Evolutionary conservation across 2,888 invertebrate species (phyloP), one percentile per base, ranked within the genome.

Genomic region (Zaprionus lineosus): DNA sequence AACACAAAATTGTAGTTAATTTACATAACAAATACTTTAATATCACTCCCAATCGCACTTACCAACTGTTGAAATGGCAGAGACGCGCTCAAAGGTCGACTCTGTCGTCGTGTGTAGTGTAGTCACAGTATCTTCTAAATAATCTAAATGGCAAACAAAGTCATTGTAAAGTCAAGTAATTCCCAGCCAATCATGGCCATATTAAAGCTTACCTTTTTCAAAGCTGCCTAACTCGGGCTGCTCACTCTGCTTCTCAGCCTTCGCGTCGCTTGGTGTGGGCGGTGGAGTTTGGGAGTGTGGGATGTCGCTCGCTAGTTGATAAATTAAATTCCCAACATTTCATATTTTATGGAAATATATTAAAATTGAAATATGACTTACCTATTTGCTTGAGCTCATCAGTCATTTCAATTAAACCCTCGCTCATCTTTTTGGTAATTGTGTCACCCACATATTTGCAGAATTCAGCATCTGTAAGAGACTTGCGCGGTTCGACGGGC

Each of bases 281-380:
- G 90, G 90, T 53, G 90, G 90, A 60, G 90, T 90, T 71, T 88
- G 89, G 39, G 89, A 89, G 57, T 87, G 61, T 37, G 88, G 88
- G 56, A 89, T 86, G 68, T 88, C 88, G 58, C 84, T 85, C 72
- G 79, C 85, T 84, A 12, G 21, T 7, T 12, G n/a, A 48, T 5
- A 15, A n/a, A 21, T 14, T 8, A 8, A 24, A 33, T 9, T 5
- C 7, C 1, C 1, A 9, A 18, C 0, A 31, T 29, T 1, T 12
- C 1, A 7, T 4, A 16, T 1, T 6, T 11, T 7, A 8, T n/a
- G 1, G 12, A 2, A 15, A 15, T 7, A 3, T 2, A 7, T 3
- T 0, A 28, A 44, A 28, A 14, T n/a, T 14, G n/a, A n/a, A n/a
- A n/a, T n/a, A n/a, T n/a, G n/a, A 51, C 55, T 33, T 43, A 89